These are phyloP conservation scores for Amblyornis subalaris DNA, from an alignment of 2,113 vertebrate genomes.

Conservation along the genomic window DNA sequence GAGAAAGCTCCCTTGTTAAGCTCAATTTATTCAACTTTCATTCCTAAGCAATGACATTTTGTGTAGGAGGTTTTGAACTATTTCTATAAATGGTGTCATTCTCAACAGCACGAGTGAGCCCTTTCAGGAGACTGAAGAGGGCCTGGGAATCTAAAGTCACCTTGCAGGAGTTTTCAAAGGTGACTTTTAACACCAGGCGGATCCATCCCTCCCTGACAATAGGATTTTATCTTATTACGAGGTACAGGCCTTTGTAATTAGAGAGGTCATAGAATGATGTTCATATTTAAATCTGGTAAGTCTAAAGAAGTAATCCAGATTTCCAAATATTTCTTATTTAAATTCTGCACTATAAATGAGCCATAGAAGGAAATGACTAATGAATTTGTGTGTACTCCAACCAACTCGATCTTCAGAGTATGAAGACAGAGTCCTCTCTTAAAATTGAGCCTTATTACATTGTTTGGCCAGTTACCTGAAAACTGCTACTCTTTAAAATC, in stretches of 20 bases:
- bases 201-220: neutral
- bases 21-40: neutral
- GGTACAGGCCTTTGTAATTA: neutral
- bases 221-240: neutral
- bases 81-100: neutral
- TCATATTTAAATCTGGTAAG: neutral
- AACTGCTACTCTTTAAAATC: neutral
- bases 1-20: neutral
- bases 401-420: rapidly evolving
- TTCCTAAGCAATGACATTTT: slow-evolving; percentile 15
- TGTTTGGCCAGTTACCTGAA: neutral
- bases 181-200: neutral
- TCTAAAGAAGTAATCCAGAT: neutral
- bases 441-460: neutral
- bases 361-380: neutral
- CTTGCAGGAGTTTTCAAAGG: neutral
- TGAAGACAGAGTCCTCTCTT: neutral
- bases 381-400: neutral
- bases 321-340: neutral
- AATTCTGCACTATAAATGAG: neutral
- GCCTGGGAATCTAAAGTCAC: neutral
- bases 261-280: neutral
- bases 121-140: neutral
- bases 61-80: neutral
- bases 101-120: neutral